A percentile compares a stretch with the other conserved stretches of the same genome.
Evolutionary conservation across 2,888 invertebrate genomes (phyloP).

Genomic region (Melanchra persicariae): DNA sequence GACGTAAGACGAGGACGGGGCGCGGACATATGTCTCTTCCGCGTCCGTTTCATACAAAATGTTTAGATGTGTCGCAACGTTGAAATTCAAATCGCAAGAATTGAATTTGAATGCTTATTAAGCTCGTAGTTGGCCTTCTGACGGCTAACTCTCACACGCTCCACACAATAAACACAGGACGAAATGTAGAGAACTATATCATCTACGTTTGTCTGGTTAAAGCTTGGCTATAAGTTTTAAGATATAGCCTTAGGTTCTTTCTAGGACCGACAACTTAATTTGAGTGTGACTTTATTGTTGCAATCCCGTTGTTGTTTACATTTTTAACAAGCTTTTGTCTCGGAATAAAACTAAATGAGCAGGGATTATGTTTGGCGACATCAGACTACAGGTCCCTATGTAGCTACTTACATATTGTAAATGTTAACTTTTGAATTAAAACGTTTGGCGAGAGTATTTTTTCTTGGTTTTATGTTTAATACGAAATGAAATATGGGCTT

Average conservation of each 20-base stretch:
- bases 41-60: no score
- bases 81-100: no score
- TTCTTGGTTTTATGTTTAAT: constrained; percentile 1
- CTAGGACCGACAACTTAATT: background rate
- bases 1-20: no score
- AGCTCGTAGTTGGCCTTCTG: no score
- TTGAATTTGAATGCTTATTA: no score
- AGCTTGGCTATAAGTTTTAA: background rate
- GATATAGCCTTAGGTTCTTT: background rate
- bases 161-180: no score
- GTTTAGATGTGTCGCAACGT: no score
- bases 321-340: constrained; percentile 1
- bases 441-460: background rate
- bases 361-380: background rate
- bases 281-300: background rate
- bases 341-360: constrained; percentile 3
- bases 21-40: no score
- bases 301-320: background rate
- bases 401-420: no score
- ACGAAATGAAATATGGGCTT: constrained; percentile 7
- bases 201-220: no score
- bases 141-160: no score
- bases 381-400: background rate
- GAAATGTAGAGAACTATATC: no score
- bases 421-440: constrained; percentile 26